Conservation (phyloP, 2,797 vertebrate genomes). For the Xenopus petersii region DNA sequence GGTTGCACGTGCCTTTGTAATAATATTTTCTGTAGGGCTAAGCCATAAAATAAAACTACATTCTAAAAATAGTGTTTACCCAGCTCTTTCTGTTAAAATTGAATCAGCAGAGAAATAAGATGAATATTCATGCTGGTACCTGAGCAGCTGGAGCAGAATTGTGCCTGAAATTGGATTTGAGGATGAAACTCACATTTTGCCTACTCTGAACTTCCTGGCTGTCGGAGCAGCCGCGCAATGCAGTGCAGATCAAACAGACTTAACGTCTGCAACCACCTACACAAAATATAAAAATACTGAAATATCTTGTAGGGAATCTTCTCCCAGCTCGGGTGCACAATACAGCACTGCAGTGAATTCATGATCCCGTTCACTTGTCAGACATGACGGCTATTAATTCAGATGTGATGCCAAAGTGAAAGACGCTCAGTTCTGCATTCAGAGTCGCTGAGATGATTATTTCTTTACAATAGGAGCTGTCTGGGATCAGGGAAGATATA, state of each 20-base stretch:
- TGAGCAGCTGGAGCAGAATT: not conserved
- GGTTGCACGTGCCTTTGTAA: no score
- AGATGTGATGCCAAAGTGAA: constrained; percentile 42
- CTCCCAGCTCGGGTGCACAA: constrained; percentile 36
- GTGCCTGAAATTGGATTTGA: not conserved
- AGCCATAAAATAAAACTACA: no score
- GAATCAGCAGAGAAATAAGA: not conserved
- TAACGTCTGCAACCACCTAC: not conserved
- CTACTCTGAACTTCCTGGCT: not conserved
- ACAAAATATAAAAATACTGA: constrained; percentile 1
- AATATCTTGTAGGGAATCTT: constrained; percentile 52
- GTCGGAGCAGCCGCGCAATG: not conserved
- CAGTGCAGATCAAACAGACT: not conserved
- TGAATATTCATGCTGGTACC: not conserved
- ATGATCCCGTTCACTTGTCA: constrained; percentile 47
- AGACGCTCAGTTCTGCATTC: constrained; percentile 30
- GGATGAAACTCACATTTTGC: not conserved
- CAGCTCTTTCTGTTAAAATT: not conserved
- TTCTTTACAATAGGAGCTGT: constrained; percentile 18
- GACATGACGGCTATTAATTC: constrained; percentile 37
- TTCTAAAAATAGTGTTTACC: no score
- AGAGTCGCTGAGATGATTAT: constrained; percentile 44
- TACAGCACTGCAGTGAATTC: constrained; percentile 27
- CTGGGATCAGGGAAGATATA: not conserved
- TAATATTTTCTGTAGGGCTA: no score